phyloP scores from a whole-genome alignment of 2,113 vertebrate species.

The Laticauda colubrina region DNA sequence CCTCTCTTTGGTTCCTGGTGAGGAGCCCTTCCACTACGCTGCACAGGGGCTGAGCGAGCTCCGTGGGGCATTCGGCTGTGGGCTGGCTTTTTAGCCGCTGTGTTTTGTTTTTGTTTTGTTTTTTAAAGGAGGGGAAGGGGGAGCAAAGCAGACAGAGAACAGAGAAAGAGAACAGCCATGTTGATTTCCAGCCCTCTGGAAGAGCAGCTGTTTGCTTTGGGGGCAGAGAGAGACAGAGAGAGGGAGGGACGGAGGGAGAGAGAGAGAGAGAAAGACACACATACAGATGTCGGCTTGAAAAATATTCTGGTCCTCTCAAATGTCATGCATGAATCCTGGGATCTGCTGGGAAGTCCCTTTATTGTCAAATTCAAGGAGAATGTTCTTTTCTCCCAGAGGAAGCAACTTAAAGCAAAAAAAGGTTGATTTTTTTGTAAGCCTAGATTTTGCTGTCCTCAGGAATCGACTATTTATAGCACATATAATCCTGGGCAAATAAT shows the following conservation, averaged over 20 bases:
- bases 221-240: not conserved
- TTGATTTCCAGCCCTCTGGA: not conserved
- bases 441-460: not conserved
- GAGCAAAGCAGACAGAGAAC: not conserved
- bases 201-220: not conserved
- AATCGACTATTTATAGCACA: not conserved
- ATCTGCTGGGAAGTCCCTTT: not conserved
- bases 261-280: too few relatives aligned
- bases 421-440: not conserved
- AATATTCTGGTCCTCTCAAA: not conserved
- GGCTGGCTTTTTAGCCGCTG: not conserved
- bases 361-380: not conserved
- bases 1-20: not conserved
- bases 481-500: not conserved
- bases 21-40: not conserved
- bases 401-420: not conserved
- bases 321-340: not conserved
- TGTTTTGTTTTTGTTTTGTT: too few relatives aligned
- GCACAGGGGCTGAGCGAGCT: not conserved
- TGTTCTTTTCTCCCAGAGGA: not conserved
- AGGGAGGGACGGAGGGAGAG: rapidly evolving
- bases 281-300: not conserved
- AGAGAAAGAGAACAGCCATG: not conserved
- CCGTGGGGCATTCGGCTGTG: not conserved
- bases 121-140: not conserved